Conservation (phyloP, 2,113 vertebrate genomes). For the Casuarius casuarius region DNA sequence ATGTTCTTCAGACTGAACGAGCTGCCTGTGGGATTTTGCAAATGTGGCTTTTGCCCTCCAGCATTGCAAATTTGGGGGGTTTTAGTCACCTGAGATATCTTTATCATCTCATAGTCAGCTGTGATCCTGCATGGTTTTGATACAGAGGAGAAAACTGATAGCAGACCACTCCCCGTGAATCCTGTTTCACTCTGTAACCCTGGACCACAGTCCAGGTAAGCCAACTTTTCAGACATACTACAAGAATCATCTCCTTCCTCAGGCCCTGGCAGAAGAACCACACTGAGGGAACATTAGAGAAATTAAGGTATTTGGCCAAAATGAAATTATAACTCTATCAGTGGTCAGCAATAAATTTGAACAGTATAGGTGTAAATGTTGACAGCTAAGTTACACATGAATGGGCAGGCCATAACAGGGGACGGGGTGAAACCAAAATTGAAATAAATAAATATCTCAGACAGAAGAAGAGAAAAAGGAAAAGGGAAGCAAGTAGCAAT, state of each 20-base stretch:
- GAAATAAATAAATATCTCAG: slow-evolving; percentile 21
- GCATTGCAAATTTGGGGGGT: neutral
- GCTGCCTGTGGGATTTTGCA: neutral
- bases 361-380: neutral
- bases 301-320: neutral
- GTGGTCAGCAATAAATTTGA: slow-evolving; percentile 38
- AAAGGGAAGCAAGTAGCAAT: neutral
- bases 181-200: neutral
- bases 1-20: rapidly evolving
- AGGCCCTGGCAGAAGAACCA: neutral
- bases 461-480: neutral
- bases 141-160: rapidly evolving
- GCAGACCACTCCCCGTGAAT: neutral
- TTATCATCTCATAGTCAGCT: neutral
- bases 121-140: neutral
- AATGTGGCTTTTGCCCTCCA: neutral
- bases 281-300: neutral
- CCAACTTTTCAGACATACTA: neutral
- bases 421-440: neutral
- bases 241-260: neutral
- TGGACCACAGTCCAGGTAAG: neutral
- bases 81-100: neutral
- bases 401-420: neutral
- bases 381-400: slow-evolving; percentile 5
- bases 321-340: slow-evolving; percentile 13